phyloP scores from a whole-genome alignment of 2,797 vertebrate species.

The Dromococcyx pavoninus region DNA sequence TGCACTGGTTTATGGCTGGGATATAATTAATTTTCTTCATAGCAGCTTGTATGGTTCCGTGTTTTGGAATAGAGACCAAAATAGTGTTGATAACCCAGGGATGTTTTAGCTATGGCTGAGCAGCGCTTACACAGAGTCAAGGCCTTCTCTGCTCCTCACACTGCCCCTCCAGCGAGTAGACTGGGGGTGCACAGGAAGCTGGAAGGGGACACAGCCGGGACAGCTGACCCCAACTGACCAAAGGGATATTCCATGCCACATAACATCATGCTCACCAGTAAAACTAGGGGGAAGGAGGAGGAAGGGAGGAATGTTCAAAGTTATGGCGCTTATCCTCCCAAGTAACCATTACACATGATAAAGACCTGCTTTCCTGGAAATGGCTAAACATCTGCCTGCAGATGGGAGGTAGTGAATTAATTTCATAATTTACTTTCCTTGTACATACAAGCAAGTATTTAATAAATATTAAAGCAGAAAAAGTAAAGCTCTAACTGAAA shows the following conservation, averaged over 20 bases:
- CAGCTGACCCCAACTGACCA: not conserved
- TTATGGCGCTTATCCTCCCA: not conserved
- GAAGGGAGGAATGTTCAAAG: not conserved
- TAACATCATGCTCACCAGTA: not conserved
- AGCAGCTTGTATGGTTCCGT: not conserved
- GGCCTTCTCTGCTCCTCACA: too few species aligned
- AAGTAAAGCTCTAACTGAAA: not conserved
- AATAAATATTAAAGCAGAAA: conserved; percentile 56
- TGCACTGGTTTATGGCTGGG: not conserved
- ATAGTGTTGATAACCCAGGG: not conserved
- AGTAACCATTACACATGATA: not conserved
- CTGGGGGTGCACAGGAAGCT: too few species aligned
- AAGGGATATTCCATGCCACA: not conserved
- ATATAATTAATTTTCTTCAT: not conserved
- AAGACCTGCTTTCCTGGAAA: not conserved
- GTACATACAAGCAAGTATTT: not conserved
- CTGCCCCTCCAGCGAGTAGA: too few species aligned
- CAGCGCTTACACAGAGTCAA: too few species aligned
- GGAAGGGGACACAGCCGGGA: too few species aligned
- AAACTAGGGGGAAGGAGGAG: not conserved
- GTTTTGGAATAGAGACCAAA: not conserved
- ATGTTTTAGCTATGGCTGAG: not conserved
- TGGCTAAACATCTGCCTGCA: not conserved
- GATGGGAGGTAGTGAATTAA: not conserved
- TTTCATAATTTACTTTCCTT: not conserved